Percentiles rank a stretch among this genome's conserved stretches.
Evolutionary conservation across 2,888 invertebrate genomes (phyloP).

Genomic region (Ophion ventricosus): DNA sequence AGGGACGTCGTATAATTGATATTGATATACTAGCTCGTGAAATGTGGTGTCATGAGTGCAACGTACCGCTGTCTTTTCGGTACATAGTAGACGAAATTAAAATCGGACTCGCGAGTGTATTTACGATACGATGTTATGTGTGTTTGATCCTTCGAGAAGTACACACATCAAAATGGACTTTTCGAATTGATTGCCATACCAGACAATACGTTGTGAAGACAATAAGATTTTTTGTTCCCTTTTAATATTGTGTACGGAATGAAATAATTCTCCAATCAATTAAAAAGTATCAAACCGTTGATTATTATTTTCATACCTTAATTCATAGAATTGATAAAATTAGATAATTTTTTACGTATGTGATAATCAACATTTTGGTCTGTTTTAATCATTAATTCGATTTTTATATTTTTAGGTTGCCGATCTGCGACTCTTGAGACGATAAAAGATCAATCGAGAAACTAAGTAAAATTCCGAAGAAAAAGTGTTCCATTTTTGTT

Average conservation of each 20-base stretch:
- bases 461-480: constrained; percentile 1
- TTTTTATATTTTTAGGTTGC: constrained; percentile 19
- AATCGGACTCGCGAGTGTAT: constrained; percentile 23
- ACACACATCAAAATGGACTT: neutral
- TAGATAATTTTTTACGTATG: neutral
- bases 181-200: neutral
- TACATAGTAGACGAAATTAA: constrained; percentile 6
- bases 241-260: too few relatives aligned
- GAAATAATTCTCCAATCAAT: neutral
- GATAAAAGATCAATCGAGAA: neutral
- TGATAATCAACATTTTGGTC: neutral
- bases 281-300: neutral
- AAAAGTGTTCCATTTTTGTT: neutral
- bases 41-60: constrained; percentile 40
- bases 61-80: constrained; percentile 34
- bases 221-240: neutral
- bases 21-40: constrained; percentile 17
- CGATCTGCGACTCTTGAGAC: neutral
- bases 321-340: neutral
- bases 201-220: constrained; percentile 18
- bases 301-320: neutral
- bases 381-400: neutral
- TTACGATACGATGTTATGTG: constrained; percentile 12
- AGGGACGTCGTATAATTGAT: constrained; percentile 16
- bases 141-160: constrained; percentile 8